Evolutionary conservation across 2,888 invertebrate genomes (phyloP).

Genomic region (Iphiclides podalirius): DNA sequence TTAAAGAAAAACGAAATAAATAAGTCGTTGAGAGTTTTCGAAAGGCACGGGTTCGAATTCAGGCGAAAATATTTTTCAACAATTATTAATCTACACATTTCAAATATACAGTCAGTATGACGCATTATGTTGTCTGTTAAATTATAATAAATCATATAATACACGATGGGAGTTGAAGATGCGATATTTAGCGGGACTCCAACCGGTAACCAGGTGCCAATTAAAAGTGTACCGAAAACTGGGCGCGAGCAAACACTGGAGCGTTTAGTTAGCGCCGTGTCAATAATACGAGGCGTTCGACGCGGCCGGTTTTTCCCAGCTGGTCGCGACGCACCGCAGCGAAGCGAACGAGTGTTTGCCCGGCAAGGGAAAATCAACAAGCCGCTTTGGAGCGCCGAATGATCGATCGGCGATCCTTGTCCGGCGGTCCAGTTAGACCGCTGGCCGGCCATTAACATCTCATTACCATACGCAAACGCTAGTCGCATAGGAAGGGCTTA

Average conservation of each 20-base stretch:
- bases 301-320: constrained; percentile 5
- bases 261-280: constrained; percentile 9
- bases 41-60: too few species aligned
- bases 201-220: too few species aligned
- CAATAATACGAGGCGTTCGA: constrained; percentile 3
- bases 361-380: constrained; percentile 58
- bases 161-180: too few species aligned
- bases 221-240: too few species aligned
- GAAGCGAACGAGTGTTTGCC: constrained; percentile 47
- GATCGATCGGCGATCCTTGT: constrained; percentile 46
- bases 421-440: constrained; percentile 67
- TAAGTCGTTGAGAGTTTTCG: too few species aligned
- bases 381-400: constrained; percentile 48
- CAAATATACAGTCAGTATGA: too few species aligned
- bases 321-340: constrained; percentile 27
- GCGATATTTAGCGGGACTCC: too few species aligned
- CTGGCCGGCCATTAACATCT: constrained; percentile 70
- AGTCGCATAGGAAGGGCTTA: constrained; percentile 70
- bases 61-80: too few species aligned
- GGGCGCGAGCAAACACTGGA: neutral
- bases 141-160: too few species aligned
- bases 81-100: too few species aligned
- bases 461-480: constrained; percentile 76
- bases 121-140: too few species aligned
- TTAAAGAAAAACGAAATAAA: too few species aligned